Evolutionary conservation across 2,113 vertebrate genomes (phyloP).

Genomic region (Halcyon malimbica): DNA sequence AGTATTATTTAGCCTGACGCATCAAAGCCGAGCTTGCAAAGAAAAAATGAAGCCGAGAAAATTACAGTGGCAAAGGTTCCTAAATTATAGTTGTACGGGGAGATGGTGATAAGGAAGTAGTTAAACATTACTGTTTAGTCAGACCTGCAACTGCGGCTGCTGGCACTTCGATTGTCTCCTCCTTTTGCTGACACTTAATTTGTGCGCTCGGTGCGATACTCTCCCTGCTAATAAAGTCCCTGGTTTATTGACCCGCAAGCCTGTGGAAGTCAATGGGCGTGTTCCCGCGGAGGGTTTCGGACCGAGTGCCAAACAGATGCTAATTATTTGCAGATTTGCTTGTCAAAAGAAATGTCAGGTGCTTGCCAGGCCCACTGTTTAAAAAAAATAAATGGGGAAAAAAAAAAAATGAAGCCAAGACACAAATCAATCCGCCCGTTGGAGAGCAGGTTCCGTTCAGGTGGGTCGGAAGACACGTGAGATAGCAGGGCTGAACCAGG

Average conservation of each 20-base stretch:
- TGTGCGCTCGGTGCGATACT: slow-evolving; percentile 15
- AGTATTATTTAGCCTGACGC: slow-evolving; percentile 58
- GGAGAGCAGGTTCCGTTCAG: not conserved
- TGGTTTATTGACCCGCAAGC: slow-evolving; percentile 10
- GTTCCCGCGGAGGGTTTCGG: not conserved
- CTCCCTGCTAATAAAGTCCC: slow-evolving; percentile 37
- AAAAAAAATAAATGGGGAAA: not conserved
- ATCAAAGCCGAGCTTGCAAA: slow-evolving; percentile 48
- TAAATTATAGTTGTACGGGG: slow-evolving; percentile 68
- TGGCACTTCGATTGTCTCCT: slow-evolving; percentile 56
- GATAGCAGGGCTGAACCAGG: not conserved
- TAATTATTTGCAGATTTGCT: not conserved
- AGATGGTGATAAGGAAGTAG: slow-evolving; percentile 74
- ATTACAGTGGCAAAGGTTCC: slow-evolving; percentile 73
- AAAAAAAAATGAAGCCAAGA: not conserved
- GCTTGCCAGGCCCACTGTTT: not conserved
- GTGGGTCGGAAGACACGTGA: not conserved
- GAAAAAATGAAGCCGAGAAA: slow-evolving; percentile 45
- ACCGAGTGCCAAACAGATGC: not conserved
- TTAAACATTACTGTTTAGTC: slow-evolving; percentile 76
- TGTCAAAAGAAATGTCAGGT: not conserved
- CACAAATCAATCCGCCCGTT: not conserved
- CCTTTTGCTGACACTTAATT: slow-evolving; percentile 72
- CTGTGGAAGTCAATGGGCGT: not conserved
- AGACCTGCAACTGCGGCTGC: slow-evolving; percentile 57